Evolutionary conservation across 2,888 invertebrate genomes (phyloP).

Genomic region (Calameuta filiformis): DNA sequence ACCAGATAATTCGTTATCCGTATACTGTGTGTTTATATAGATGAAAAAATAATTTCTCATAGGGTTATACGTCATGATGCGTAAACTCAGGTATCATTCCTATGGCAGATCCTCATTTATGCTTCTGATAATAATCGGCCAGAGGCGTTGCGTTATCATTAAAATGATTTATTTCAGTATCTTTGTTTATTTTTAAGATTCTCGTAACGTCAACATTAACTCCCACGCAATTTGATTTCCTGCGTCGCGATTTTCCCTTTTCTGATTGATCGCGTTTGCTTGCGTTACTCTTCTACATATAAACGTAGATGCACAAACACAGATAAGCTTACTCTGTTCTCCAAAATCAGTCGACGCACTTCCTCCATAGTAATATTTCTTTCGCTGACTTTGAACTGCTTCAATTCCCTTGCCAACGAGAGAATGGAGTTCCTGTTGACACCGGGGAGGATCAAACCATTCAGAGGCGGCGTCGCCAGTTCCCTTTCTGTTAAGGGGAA

Average conservation of each 20-base stretch:
- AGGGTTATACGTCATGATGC: neutral
- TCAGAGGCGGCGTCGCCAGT: constrained; percentile 91
- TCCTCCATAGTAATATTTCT: constrained; percentile 86
- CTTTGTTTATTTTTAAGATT: neutral
- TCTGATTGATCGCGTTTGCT: neutral
- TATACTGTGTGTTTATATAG: neutral
- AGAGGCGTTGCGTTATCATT: neutral
- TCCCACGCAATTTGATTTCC: neutral
- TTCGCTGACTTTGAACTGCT: constrained; percentile 86
- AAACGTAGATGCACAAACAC: neutral
- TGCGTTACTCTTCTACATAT: neutral
- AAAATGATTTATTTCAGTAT: neutral
- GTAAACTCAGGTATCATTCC: neutral
- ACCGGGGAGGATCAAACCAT: constrained; percentile 95
- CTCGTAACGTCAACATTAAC: neutral
- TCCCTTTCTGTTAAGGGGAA: constrained; percentile 79
- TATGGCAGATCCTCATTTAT: neutral
- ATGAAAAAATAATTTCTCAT: neutral
- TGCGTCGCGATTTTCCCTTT: neutral
- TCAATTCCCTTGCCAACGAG: constrained; percentile 84
- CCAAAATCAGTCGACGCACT: constrained; percentile 77
- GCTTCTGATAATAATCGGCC: neutral
- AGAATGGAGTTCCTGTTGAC: constrained; percentile 91
- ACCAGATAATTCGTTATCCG: no score
- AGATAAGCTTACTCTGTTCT: constrained; percentile 80